A percentile compares a stretch with the other conserved stretches of the same genome.
Evolutionary conservation across 2,113 vertebrate species (phyloP).

Genomic region (Erpornis zantholeuca): DNA sequence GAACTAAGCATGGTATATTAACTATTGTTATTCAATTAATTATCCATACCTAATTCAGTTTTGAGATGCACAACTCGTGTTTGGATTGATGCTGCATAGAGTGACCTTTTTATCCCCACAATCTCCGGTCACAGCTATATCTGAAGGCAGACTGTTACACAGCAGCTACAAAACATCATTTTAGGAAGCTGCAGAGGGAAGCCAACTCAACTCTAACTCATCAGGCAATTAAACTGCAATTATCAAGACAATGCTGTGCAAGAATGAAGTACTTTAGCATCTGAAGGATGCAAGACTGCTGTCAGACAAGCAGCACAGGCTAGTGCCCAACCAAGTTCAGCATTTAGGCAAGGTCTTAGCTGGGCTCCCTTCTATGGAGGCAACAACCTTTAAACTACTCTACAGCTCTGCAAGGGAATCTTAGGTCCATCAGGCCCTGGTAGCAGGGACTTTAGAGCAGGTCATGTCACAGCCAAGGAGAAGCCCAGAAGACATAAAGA

Average conservation of each 20-base stretch:
- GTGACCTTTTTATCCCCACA: not conserved
- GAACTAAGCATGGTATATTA: not conserved
- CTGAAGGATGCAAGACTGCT: not conserved
- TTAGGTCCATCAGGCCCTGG: not conserved
- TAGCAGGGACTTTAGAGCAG: not conserved
- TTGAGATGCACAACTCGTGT: not conserved
- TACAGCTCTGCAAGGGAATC: not conserved
- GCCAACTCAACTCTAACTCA: not conserved
- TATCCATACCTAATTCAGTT: not conserved
- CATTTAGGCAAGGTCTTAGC: not conserved
- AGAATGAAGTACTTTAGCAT: not conserved
- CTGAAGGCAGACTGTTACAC: not conserved
- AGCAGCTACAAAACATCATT: not conserved
- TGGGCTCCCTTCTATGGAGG: not conserved
- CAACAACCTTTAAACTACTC: not conserved
- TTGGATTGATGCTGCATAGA: not conserved
- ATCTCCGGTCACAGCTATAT: not conserved
- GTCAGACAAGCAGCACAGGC: not conserved
- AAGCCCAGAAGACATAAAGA: not conserved
- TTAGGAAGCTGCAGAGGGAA: slow-evolving; percentile 10
- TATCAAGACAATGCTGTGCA: not conserved
- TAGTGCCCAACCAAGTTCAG: not conserved
- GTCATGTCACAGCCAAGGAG: not conserved
- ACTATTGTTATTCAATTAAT: not conserved
- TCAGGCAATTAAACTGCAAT: not conserved